Evolutionary conservation across 1,140 invertebrate species (phyloP).

Genomic region (Tribolium madens): DNA sequence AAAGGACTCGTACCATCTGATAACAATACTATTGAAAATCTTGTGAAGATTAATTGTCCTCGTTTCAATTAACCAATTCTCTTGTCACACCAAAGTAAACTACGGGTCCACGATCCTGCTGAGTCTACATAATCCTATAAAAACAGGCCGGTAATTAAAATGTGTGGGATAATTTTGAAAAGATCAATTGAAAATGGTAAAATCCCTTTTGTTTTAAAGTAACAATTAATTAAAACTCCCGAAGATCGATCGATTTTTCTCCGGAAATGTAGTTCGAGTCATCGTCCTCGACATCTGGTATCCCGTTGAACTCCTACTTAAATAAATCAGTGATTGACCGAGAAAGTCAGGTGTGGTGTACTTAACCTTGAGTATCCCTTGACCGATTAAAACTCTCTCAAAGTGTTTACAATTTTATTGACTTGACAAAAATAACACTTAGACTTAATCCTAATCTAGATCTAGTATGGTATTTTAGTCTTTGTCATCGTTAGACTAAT

Average conservation of each 20-base stretch:
- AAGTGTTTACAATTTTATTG: constrained; percentile 47
- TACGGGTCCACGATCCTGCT: too few relatives aligned
- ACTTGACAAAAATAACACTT: constrained; percentile 52
- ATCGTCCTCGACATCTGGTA: background rate
- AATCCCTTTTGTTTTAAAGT: too few relatives aligned
- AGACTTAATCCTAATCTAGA: constrained; percentile 51
- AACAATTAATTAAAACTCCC: background rate
- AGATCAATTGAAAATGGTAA: too few relatives aligned
- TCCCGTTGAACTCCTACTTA: constrained; percentile 8
- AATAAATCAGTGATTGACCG: background rate
- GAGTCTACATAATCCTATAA: too few relatives aligned
- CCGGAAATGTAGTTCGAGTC: background rate
- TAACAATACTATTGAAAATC: too few relatives aligned
- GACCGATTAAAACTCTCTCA: background rate
- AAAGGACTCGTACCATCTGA: too few relatives aligned
- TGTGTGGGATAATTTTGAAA: too few relatives aligned
- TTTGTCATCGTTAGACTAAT: constrained; percentile 53
- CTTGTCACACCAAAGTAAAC: too few relatives aligned
- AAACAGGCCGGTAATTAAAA: too few relatives aligned
- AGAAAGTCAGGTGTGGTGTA: constrained; percentile 9
- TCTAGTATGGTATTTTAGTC: constrained; percentile 57
- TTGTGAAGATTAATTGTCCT: too few relatives aligned
- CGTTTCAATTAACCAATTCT: too few relatives aligned
- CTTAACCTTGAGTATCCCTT: constrained; percentile 25
- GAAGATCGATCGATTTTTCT: background rate